Conservation (phyloP, 2,797 vertebrate genomes). For the Graptemys geographica region DNA sequence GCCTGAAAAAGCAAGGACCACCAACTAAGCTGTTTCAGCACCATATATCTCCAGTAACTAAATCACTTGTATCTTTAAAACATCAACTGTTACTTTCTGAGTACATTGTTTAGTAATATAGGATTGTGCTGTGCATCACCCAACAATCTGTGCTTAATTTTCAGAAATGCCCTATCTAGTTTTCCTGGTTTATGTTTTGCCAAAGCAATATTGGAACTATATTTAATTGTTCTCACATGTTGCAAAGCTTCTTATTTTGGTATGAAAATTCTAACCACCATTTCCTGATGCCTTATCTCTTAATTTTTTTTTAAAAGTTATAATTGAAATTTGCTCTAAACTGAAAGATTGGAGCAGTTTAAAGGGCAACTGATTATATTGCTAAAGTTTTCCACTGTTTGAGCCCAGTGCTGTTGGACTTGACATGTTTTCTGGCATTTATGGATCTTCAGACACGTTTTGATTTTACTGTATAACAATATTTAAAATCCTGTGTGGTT, state of each 20-base stretch:
- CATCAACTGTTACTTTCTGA: slow-evolving; percentile 6
- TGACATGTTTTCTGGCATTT: neutral
- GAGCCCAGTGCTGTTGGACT: neutral
- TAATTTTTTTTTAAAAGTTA: neutral
- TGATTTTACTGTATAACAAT: neutral
- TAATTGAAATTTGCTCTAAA: neutral
- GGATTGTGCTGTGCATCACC: slow-evolving; percentile 23
- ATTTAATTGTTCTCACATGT: slow-evolving; percentile 54
- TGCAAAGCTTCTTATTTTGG: neutral
- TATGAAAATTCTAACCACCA: slow-evolving; percentile 6
- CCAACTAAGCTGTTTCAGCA: slow-evolving; percentile 30
- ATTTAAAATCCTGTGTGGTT: neutral
- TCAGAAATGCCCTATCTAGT: neutral
- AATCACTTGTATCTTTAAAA: slow-evolving; percentile 24
- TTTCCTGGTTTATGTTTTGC: slow-evolving; percentile 35
- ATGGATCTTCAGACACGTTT: neutral
- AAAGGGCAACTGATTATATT: neutral
- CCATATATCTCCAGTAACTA: slow-evolving; percentile 18
- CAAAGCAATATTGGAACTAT: slow-evolving; percentile 56
- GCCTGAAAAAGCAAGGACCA: slow-evolving; percentile 48
- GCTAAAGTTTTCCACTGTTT: neutral
- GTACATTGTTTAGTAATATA: slow-evolving; percentile 4
- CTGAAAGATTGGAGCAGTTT: neutral
- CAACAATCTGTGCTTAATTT: slow-evolving; percentile 62
- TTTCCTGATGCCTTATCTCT: neutral